Evolutionary conservation across 2,888 invertebrate genomes (phyloP), one percentile per base, ranked within the genome.

Genomic region (Hybos culiciformis): DNA sequence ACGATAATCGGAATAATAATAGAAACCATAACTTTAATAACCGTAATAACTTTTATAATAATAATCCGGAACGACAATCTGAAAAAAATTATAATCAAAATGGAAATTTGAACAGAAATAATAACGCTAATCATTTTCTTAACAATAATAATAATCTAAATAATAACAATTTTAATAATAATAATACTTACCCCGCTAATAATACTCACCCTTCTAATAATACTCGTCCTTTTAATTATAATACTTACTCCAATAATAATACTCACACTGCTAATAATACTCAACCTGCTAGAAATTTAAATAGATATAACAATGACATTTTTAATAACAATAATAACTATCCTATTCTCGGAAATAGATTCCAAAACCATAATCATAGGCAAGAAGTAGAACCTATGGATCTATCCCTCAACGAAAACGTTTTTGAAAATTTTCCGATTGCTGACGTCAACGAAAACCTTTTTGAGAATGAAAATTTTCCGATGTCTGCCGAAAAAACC

Each of bases 371-470:
- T 20, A 9, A 17, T 4, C 17, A 20, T n/a, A 20, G 5, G 7
- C 8, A 6, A 9, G 14, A 4, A 8, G 17, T 8, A 4, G 36
- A 46, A 32, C 42, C 42, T 7, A 45, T 45, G 42, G 41, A 39
- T 5, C 24, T 42, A 12, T n/a, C n/a, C n/a, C n/a, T n/a, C n/a
- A n/a, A n/a, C n/a, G n/a, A n/a, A n/a, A n/a, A n/a, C n/a, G n/a
- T n/a, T n/a, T n/a, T n/a, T n/a, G n/a, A n/a, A n/a, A n/a, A n/a
- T n/a, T n/a, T n/a, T n/a, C 12, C 33, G 12, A 17, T 23, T 2
- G 39, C 34, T 17, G 42, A 39, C 9, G 20, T 6, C n/a, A 33
- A 17, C 14, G 12, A n/a, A n/a, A n/a, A n/a, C n/a, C n/a, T n/a
- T n/a, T n/a, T 19, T 21, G 11, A n/a, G 9, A 26, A 5, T n/a